Evolutionary conservation across 2,888 invertebrate genomes (phyloP), one percentile per base, ranked within the genome.

Genomic region (Conus canariensis): DNA sequence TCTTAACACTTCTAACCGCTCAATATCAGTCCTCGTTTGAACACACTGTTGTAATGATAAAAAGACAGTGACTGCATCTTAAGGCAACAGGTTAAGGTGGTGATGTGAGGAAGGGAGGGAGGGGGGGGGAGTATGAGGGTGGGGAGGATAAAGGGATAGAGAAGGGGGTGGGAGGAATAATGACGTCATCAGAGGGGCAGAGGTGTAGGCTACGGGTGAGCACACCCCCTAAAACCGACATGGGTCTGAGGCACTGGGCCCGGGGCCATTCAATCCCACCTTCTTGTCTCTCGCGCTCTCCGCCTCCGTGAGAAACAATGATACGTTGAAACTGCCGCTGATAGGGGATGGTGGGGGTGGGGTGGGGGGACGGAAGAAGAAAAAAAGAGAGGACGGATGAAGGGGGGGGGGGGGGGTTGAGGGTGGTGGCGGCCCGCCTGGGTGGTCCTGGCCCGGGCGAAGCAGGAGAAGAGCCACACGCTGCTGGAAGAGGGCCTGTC

Each of bases 251-350:
- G 45, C 45, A 14, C 30, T 25, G 80, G 80, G 16, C 12, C 30
- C 8, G 12, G 30, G 25, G 60, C 85, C 58, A 85, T 16, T 59
- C 85, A 60, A 85, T n/a, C 59, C 59, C 14, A 30, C 59, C 86
- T 5, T 64, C 67, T 67, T 67, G 45, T 86, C 64, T 30, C 10
- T 86, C 45, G 30, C 30, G 25, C 85, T 60, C n/a, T n/a, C 59
- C 30, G 86, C 86, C 86, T 45, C 64, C 22, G 67, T 86, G 67
- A 86, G 64, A 67, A 64, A 86, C 86, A 86, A 64, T 67, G 86
- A 86, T 86, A 64, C 86, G 86, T 30, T 59, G 60, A 59, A 59
- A 85, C n/a, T 30, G 85, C 12, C 19, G 25, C 83, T 22, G 83
- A 83, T n/a, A 85, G 58, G 45, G 64, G 3, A 64, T 19, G 45